Percentiles rank a stretch among this genome's conserved stretches.
phyloP scores from a whole-genome alignment of 2,888 invertebrate species.

The Zygogramma bicolorata region DNA sequence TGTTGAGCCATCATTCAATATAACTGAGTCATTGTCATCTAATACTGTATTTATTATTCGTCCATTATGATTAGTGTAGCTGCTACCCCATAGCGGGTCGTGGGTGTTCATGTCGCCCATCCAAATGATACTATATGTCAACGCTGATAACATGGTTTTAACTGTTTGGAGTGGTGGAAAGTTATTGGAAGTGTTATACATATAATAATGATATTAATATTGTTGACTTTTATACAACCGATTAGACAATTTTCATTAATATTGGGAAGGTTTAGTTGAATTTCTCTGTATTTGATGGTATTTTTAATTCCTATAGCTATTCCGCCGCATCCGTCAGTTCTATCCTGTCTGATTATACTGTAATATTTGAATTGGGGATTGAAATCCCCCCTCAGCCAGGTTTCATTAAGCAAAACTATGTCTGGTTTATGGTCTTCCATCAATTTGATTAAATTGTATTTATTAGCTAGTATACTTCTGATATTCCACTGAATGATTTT shows the following conservation, averaged over 20 bases:
- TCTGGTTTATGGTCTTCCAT: not conserved
- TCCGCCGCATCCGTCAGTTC: conserved; percentile 24
- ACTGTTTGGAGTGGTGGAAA: not conserved
- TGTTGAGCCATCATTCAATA: not conserved
- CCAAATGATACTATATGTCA: not conserved
- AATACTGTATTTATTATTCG: not conserved
- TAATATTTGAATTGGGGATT: conserved; percentile 18
- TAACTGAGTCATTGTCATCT: not conserved
- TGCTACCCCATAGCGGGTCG: not conserved
- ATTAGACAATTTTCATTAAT: not conserved
- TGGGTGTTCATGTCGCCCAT: conserved; percentile 11
- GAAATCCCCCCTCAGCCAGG: conserved; percentile 25
- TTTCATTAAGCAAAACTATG: conserved; percentile 25
- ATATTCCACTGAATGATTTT: conserved; percentile 34
- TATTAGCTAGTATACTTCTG: conserved; percentile 25
- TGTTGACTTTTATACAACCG: not conserved
- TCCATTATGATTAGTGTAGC: not conserved
- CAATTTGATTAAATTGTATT: conserved; percentile 10
- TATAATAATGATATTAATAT: conserved; percentile 7
- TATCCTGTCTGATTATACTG: conserved; percentile 24
- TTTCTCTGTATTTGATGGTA: conserved; percentile 2
- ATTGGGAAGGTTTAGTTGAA: not conserved
- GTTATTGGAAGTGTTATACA: not conserved
- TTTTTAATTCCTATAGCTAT: conserved; percentile 18
- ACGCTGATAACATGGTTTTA: not conserved